These are phyloP conservation scores for Bufo gargarizans DNA, from an alignment of 2,113 vertebrate genomes.

Conservation along the genomic window DNA sequence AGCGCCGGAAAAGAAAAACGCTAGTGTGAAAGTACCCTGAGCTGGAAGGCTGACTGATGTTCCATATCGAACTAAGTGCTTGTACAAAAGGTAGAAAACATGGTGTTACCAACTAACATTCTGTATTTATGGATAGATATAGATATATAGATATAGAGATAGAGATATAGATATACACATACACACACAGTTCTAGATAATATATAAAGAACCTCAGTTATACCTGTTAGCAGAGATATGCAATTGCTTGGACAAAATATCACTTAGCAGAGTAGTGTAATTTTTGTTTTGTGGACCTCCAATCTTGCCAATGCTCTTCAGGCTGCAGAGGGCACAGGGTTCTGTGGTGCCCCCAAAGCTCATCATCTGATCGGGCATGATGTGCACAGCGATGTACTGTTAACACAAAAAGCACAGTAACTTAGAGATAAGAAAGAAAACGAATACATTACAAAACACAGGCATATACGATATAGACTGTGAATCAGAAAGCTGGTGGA, in stretches of 20 bases:
- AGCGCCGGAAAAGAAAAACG: no score
- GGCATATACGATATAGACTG: no score
- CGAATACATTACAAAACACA: background rate
- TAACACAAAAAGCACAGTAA: background rate
- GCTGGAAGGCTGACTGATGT: no score
- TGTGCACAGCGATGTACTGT: conserved; percentile 91
- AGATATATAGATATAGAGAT: no score
- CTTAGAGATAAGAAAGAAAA: background rate
- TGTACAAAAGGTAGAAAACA: no score
- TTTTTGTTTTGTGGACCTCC: conserved; percentile 81
- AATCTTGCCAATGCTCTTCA: conserved; percentile 94
- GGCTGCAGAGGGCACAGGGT: conserved; percentile 89
- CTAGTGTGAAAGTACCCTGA: no score
- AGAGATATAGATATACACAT: no score
- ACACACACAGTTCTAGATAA: background rate
- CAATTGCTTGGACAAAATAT: conserved; percentile 86
- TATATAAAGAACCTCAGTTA: background rate
- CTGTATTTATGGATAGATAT: no score
- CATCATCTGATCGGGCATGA: conserved; percentile 91
- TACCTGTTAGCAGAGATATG: conserved; percentile 87
- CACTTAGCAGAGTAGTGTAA: conserved; percentile 89
- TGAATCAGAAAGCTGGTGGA: no score
- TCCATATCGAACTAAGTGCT: no score
- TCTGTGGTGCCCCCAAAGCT: conserved; percentile 87
- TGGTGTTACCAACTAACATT: no score